These are phyloP conservation scores for Euthynnus affinis DNA, from an alignment of 2,797 vertebrate genomes.

Conservation along the genomic window DNA sequence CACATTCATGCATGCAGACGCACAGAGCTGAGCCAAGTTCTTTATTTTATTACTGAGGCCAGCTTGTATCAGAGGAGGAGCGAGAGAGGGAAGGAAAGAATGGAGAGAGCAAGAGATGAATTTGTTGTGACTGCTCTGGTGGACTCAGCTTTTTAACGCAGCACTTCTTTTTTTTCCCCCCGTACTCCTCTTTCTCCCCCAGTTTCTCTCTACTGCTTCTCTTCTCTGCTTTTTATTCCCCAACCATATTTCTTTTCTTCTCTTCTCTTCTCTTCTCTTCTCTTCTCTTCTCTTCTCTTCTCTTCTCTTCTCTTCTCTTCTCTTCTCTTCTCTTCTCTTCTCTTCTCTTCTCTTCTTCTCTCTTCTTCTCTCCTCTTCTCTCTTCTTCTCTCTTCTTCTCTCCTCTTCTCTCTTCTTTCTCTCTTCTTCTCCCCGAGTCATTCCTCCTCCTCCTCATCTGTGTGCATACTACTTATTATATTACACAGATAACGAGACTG, in stretches of 20 bases:
- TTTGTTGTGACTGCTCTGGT: slow-evolving; percentile 82
- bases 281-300: not conserved
- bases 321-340: not conserved
- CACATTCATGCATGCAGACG: slow-evolving; percentile 45
- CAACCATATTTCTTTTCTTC: slow-evolving; percentile 9
- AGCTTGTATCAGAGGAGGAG: slow-evolving; percentile 70
- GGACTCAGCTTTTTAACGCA: slow-evolving; percentile 81
- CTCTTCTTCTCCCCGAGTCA: not conserved
- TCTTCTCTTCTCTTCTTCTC: slow-evolving; percentile 8
- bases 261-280: slow-evolving; percentile 10
- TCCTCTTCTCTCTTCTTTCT: slow-evolving; percentile 4
- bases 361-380: slow-evolving; percentile 9
- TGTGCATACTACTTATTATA: slow-evolving; percentile 67
- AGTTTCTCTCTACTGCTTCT: slow-evolving; percentile 11
- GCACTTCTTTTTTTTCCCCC: slow-evolving; percentile 50
- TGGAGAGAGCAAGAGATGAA: slow-evolving; percentile 71
- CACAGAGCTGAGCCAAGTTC: slow-evolving; percentile 75
- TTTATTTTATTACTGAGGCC: slow-evolving; percentile 82
- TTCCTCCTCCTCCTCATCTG: slow-evolving; percentile 39
- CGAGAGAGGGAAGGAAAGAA: slow-evolving; percentile 50
- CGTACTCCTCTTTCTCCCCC: not conserved
- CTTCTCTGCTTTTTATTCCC: slow-evolving; percentile 29
- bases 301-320: not conserved
- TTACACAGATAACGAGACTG: slow-evolving; percentile 64
- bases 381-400: not conserved